Evolutionary conservation across 2,113 vertebrate species (phyloP), one percentile per base, ranked within the genome.

Genomic region (Neodon shergylaensis): DNA sequence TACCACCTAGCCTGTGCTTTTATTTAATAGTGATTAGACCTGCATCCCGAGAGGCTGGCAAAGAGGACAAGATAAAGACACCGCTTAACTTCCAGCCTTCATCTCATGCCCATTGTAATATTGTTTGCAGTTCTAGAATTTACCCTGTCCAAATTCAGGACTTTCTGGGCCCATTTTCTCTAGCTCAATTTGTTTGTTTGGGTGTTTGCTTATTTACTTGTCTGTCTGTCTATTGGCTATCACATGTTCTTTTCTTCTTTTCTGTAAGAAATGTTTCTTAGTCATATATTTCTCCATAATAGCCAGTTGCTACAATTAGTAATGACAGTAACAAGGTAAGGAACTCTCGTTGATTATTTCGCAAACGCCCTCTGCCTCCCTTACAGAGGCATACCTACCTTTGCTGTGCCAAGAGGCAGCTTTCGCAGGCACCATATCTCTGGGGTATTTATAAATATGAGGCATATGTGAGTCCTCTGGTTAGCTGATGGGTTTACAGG

Each of bases 401-500:
- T 68, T 86, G 24, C 79, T 87, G 21, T 47, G 97, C 73, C 96
- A 94, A 83, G 95, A 95, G 77, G 68, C 5, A 96, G 89, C 95
- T 90, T 66, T 84, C 95, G 36, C 66, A 63, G 61, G 47, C 2
- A 58, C 68, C 83, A 21, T 44, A 44, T 92, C 58, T 82, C 90
- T 79, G 28, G 47, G 61, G 70, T 88, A 91, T 88, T 94, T 92
- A 96, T 88, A 96, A 97, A 95, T 72, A 94, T 28, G 42, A 97
- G 44, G 78, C 96, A 96, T 44, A 83, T 93, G 58, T 82, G 93
- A 85, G 74, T 95, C 95, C 88, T 97, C 28, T 88, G 89, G 77
- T 91, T 96, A 95, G 86, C 72, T 92, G 87, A 81, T 95, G 88
- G 91, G 93, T 96, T 90, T 96, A 76, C 77, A 91, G 90, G 91